Conservation (phyloP, 2,888 invertebrate genomes). For the Auanema freiburgensis region DNA sequence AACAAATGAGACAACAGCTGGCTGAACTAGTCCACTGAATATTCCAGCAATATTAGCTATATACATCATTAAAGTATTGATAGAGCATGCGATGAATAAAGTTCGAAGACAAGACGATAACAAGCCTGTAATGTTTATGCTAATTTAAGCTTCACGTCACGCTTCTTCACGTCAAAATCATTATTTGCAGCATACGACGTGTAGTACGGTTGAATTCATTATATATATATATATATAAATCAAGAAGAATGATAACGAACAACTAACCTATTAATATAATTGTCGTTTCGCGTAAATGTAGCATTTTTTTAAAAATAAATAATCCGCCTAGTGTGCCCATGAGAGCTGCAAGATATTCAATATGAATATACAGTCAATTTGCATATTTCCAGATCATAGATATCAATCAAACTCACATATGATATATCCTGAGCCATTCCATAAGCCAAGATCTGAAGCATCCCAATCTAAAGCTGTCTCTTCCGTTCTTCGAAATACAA, state of each 20-base stretch:
- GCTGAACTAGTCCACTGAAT: conserved; percentile 44
- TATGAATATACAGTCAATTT: no score
- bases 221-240: no score
- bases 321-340: conserved; percentile 42
- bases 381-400: no score
- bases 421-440: conserved; percentile 48
- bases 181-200: no score
- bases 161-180: no score
- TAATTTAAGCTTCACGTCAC: background rate
- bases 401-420: conserved; percentile 25
- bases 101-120: conserved; percentile 32
- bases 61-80: conserved; percentile 38
- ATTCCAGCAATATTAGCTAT: conserved; percentile 38
- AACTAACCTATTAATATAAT: conserved; percentile 40
- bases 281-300: conserved; percentile 44
- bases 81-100: conserved; percentile 27
- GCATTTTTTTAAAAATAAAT: conserved; percentile 35
- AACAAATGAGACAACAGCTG: conserved; percentile 45
- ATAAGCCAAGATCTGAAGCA: conserved; percentile 40
- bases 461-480: conserved; percentile 37
- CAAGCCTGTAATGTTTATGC: conserved; percentile 17
- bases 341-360: conserved; percentile 28
- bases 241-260: no score
- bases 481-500: conserved; percentile 39
- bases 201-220: no score